A percentile compares a stretch with the other conserved stretches of the same genome.
Conservation (phyloP, 2,113 vertebrate species). For the Gopherus flavomarginatus region DNA sequence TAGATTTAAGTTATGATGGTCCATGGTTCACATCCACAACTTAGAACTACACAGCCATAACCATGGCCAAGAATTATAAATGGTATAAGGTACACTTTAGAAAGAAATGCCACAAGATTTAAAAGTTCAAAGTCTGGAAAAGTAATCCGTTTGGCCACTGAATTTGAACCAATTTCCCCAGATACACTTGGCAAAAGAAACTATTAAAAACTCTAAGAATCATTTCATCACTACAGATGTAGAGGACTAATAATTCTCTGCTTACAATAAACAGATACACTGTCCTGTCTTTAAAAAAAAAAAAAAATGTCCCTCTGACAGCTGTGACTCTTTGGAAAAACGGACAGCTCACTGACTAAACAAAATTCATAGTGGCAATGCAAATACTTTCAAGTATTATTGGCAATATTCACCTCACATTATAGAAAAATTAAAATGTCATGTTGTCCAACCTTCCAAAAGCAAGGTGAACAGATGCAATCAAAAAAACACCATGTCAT, state of each 20-base stretch:
- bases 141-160: slow-evolving; percentile 11
- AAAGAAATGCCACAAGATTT: neutral
- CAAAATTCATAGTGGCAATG: neutral
- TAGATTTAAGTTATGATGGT: slow-evolving; percentile 29
- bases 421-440: slow-evolving; percentile 14
- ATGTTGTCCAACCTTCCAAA: neutral
- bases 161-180: neutral
- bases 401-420: neutral
- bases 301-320: neutral
- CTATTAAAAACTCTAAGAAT: neutral
- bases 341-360: neutral
- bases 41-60: neutral
- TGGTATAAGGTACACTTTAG: neutral
- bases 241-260: no score
- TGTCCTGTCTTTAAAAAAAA: neutral
- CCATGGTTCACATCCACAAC: neutral
- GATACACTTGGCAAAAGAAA: neutral
- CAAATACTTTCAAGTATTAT: neutral
- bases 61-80: neutral
- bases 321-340: slow-evolving; percentile 3
- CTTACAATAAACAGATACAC: neutral
- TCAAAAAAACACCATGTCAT: neutral
- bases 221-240: neutral
- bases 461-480: neutral
- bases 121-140: neutral